phyloP scores from a whole-genome alignment of 2,113 vertebrate species.

The Climacteris rufus region DNA sequence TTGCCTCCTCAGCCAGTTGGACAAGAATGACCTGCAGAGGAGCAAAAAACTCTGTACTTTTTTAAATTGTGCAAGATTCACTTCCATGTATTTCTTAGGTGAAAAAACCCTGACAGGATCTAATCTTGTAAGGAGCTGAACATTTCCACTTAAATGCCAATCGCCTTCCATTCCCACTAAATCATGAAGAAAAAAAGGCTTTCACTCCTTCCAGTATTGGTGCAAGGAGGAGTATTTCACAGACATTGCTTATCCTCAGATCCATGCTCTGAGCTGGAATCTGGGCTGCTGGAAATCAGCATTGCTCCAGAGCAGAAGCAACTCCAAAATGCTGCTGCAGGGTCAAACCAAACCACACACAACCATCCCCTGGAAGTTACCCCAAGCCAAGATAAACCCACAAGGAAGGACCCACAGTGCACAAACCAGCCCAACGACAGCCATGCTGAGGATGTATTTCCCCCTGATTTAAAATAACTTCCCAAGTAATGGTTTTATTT shows the following conservation, averaged over 20 bases:
- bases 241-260: neutral
- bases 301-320: neutral
- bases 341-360: accelerated
- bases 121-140: neutral
- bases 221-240: neutral
- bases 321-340: neutral
- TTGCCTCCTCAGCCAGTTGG: neutral
- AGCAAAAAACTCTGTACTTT: neutral
- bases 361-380: accelerated
- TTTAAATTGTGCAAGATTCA: neutral
- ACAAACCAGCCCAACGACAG: neutral
- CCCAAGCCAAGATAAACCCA: neutral
- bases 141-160: neutral
- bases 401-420: accelerated
- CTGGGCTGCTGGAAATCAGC: neutral
- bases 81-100: neutral
- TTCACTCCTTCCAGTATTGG: neutral
- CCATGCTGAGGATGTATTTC: neutral
- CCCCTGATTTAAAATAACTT: neutral
- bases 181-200: neutral
- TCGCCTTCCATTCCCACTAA: neutral
- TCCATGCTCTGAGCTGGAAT: neutral
- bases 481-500: neutral
- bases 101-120: neutral
- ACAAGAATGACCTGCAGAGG: neutral